phyloP scores from a whole-genome alignment of 2,888 invertebrate species.

The Temnothorax ravouxi region DNA sequence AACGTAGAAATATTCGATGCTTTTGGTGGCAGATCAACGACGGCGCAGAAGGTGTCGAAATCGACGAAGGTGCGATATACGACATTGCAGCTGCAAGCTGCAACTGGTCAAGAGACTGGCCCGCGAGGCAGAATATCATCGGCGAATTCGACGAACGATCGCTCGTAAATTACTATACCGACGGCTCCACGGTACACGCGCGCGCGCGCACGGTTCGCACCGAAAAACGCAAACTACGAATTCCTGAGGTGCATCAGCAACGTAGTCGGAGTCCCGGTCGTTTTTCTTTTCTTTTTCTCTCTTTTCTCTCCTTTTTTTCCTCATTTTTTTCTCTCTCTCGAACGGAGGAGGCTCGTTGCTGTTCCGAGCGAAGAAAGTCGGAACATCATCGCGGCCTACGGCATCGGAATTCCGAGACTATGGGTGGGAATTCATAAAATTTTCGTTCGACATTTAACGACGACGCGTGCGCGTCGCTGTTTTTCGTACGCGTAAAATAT shows the following conservation, averaged over 20 bases:
- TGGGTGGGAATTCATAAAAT: slow-evolving; percentile 66
- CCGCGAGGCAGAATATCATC: slow-evolving; percentile 80
- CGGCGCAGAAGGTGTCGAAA: slow-evolving; percentile 72
- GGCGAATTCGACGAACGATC: slow-evolving; percentile 81
- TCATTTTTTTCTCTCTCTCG: slow-evolving; percentile 24
- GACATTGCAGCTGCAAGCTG: slow-evolving; percentile 68
- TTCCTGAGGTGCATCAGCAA: slow-evolving; percentile 62
- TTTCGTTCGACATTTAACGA: slow-evolving; percentile 66
- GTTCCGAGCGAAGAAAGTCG: slow-evolving; percentile 40
- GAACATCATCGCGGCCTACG: slow-evolving; percentile 34
- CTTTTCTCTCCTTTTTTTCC: background rate
- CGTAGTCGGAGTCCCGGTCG: slow-evolving; percentile 43
- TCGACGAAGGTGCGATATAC: slow-evolving; percentile 66
- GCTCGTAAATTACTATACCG: slow-evolving; percentile 80
- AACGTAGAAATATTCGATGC: slow-evolving; percentile 39
- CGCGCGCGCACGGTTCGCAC: slow-evolving; percentile 34
- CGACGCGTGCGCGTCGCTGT: slow-evolving; percentile 47
- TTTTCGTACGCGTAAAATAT: slow-evolving; percentile 40
- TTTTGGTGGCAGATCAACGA: slow-evolving; percentile 56
- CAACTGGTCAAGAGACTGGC: slow-evolving; percentile 53
- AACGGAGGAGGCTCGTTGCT: slow-evolving; percentile 52
- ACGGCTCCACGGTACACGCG: slow-evolving; percentile 46
- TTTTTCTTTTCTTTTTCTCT: slow-evolving; percentile 35
- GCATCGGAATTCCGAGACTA: slow-evolving; percentile 60
- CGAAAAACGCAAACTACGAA: slow-evolving; percentile 69